Percentiles rank a stretch among this genome's conserved stretches.
Conservation (phyloP, 2,113 vertebrate species). For the Sorex fumeus region DNA sequence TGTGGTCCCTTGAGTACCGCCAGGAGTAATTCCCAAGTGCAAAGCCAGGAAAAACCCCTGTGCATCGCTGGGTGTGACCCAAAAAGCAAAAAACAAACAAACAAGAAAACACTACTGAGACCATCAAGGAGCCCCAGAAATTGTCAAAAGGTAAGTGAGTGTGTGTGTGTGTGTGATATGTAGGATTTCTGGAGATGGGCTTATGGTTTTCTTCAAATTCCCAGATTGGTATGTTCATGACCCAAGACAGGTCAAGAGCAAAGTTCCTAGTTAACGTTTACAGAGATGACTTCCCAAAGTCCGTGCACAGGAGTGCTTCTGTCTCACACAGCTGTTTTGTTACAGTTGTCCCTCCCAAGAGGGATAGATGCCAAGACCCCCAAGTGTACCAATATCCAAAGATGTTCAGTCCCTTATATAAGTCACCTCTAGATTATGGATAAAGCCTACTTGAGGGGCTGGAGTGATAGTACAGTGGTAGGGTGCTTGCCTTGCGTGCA, state of each 20-base stretch:
- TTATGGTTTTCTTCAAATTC: conserved; percentile 27
- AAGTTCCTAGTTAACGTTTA: neutral
- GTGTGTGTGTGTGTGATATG: neutral
- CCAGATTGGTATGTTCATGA: neutral
- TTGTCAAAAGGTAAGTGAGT: neutral
- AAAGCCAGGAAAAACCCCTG: too few species aligned
- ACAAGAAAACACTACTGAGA: too few species aligned
- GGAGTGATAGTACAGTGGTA: neutral
- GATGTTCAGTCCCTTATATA: neutral
- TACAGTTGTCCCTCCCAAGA: neutral
- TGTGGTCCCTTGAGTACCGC: too few species aligned
- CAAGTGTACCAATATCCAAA: neutral
- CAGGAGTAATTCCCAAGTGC: too few species aligned
- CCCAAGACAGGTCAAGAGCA: neutral
- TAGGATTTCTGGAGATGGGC: neutral
- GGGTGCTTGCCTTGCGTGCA: neutral
- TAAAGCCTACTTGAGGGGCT: neutral
- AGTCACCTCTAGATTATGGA: neutral
- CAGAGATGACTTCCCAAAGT: neutral
- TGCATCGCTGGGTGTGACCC: too few species aligned
- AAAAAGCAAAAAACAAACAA: too few species aligned
- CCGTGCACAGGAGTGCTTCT: neutral
- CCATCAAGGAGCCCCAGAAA: neutral
- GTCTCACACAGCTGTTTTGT: conserved; percentile 24
- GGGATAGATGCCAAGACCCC: neutral